phyloP scores from a whole-genome alignment of 1,140 invertebrate species.

The Anastrepha ludens region DNA sequence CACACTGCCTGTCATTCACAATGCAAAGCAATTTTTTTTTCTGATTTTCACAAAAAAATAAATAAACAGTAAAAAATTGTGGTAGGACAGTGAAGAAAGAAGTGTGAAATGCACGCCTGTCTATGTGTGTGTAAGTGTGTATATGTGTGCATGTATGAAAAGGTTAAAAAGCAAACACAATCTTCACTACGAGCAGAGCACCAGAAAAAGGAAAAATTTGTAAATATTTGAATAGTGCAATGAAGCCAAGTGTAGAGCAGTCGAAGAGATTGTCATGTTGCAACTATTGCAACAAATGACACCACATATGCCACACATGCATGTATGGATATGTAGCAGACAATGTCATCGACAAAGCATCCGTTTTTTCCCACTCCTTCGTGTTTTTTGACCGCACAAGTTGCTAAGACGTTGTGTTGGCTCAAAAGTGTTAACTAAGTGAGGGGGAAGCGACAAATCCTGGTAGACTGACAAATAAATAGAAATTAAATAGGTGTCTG shows the following conservation, averaged over 20 bases:
- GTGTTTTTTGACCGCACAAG: conserved; percentile 28
- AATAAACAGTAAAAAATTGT: conserved; percentile 6
- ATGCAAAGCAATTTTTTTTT: background rate
- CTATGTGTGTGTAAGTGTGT: background rate
- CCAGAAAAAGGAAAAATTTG: conserved; percentile 26
- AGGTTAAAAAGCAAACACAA: background rate
- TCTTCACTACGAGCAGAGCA: background rate
- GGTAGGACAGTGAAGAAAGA: background rate
- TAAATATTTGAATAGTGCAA: conserved; percentile 12
- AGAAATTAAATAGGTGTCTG: background rate
- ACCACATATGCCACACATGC: conserved; percentile 15
- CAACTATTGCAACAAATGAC: conserved; percentile 36
- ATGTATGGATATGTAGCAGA: background rate
- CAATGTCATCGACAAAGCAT: background rate
- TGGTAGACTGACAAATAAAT: conserved; percentile 1
- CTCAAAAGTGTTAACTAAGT: background rate
- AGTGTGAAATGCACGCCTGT: background rate
- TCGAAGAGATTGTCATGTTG: conserved; percentile 9
- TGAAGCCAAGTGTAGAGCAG: background rate
- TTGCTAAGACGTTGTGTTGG: background rate
- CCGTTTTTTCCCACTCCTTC: background rate
- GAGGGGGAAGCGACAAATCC: background rate
- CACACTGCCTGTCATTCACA: background rate
- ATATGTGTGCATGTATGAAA: background rate
- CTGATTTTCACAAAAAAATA: conserved; percentile 21